Conservation (phyloP, 2,113 vertebrate species). For the Chascanopsetta lugubris region DNA sequence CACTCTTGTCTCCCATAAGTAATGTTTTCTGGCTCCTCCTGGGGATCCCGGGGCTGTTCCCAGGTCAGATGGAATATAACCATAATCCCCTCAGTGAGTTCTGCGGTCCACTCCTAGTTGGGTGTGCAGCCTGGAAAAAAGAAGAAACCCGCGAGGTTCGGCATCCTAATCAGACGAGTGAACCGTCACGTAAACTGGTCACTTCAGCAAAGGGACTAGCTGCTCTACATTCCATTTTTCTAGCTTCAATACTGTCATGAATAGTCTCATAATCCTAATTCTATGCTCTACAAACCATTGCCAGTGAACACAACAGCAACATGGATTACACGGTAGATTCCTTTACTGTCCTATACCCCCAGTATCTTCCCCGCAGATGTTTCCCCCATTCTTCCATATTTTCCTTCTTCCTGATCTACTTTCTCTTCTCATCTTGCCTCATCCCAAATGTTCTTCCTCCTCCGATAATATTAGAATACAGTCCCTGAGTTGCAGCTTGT, state of each 20-base stretch:
- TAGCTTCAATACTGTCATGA: not conserved
- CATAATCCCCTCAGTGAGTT: not conserved
- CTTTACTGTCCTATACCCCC: slow-evolving; percentile 9
- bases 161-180: not conserved
- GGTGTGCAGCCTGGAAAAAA: not conserved
- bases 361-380: not conserved
- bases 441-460: not conserved
- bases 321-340: no score
- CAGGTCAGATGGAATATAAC: not conserved
- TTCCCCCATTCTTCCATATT: slow-evolving; percentile 12
- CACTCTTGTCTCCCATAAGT: not conserved
- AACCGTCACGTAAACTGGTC: not conserved
- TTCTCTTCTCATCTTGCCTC: not conserved
- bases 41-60: not conserved
- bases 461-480: slow-evolving; percentile 8
- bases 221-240: not conserved
- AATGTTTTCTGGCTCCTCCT: not conserved
- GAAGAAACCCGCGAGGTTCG: not conserved
- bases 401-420: not conserved
- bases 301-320: no score
- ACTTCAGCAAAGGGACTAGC: not conserved
- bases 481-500: slow-evolving; percentile 15
- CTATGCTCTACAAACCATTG: no score
- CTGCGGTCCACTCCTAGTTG: not conserved
- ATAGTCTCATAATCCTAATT: not conserved